Evolutionary conservation across 2,797 vertebrate genomes (phyloP).

Genomic region (Pteropus rufus): DNA sequence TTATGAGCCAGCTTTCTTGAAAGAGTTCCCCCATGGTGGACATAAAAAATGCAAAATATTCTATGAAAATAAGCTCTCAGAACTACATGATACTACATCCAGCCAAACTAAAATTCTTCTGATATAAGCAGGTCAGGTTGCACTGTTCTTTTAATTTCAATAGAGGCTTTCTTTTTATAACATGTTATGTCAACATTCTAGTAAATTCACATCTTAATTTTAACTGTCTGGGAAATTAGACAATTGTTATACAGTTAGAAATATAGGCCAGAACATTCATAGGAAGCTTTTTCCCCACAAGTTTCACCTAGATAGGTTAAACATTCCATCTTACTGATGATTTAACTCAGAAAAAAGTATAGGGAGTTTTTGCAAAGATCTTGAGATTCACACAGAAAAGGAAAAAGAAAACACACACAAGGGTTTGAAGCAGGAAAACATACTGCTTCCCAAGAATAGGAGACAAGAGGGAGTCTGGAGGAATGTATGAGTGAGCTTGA

Average conservation of each 20-base stretch:
- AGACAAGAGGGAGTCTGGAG: neutral
- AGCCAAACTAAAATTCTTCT: slow-evolving; percentile 10
- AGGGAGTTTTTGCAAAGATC: neutral
- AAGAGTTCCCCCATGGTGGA: slow-evolving; percentile 5
- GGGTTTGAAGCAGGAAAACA: neutral
- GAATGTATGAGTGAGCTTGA: neutral
- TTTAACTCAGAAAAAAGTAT: neutral
- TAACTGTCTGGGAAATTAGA: neutral
- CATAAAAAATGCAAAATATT: slow-evolving; percentile 50
- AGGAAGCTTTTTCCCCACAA: neutral
- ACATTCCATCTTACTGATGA: neutral
- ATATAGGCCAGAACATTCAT: neutral
- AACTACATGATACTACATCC: neutral
- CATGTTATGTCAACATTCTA: neutral
- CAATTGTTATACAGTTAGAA: neutral
- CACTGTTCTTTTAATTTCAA: slow-evolving; percentile 30
- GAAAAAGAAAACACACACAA: neutral
- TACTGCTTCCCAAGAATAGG: neutral
- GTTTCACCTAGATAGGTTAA: neutral
- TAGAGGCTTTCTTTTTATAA: slow-evolving; percentile 33
- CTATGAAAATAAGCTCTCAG: slow-evolving; percentile 19
- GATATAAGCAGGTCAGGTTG: neutral
- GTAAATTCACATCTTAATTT: slow-evolving; percentile 31
- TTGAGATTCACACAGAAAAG: neutral
- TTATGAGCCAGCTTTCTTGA: slow-evolving; percentile 48